Evolutionary conservation across 2,888 invertebrate species (phyloP).

Genomic region (Acanthococcus lagerstroemiae): DNA sequence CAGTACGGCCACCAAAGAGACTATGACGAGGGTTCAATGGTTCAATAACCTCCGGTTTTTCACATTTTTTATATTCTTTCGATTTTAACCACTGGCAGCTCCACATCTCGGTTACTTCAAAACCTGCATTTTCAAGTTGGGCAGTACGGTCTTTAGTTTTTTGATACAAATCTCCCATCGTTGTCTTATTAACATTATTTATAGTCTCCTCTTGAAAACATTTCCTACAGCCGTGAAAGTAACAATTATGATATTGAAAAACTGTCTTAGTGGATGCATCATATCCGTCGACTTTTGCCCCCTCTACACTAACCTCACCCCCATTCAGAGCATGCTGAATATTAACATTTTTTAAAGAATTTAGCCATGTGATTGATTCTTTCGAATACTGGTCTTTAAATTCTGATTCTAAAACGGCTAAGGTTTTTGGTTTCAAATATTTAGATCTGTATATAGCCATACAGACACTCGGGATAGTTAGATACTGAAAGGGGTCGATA

Average conservation of each 20-base stretch:
- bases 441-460: conserved; percentile 34
- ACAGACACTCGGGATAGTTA: conserved; percentile 37
- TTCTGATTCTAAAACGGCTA: neutral
- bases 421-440: conserved; percentile 2
- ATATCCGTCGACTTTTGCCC: neutral
- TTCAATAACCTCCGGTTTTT: no score
- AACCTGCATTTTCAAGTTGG: no score
- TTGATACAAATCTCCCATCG: neutral
- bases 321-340: neutral
- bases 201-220: neutral
- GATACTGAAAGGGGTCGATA: conserved; percentile 38
- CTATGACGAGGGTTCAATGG: conserved; percentile 36
- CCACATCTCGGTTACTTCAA: no score
- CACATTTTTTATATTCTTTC: no score
- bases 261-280: neutral
- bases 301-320: neutral
- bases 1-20: conserved; percentile 38
- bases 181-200: neutral
- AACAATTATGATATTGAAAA: neutral
- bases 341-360: neutral
- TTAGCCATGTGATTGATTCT: neutral
- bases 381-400: conserved; percentile 18
- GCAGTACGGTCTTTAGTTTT: no score
- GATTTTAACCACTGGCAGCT: conserved; percentile 33
- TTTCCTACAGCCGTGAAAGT: neutral